Base-by-base conservation (phyloP, 2,888 invertebrate species). In the Cephus nigrinus region DNA sequence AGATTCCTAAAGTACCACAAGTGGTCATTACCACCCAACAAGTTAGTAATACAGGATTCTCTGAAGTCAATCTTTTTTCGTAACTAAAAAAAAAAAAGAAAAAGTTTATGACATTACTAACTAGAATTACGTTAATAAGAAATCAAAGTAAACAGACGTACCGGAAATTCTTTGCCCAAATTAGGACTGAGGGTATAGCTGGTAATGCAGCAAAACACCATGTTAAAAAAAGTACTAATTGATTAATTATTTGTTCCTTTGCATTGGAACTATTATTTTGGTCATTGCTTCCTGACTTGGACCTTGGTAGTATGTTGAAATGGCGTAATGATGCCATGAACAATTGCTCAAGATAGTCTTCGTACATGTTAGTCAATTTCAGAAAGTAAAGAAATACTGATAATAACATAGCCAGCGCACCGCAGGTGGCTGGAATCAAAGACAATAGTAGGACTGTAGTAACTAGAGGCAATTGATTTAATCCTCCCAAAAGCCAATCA, bases 121-220 rank as follows among this genome's bases (percentile, higher is more conserved):
- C 9, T 77, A 69, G 36, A 79, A 72, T 36, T 71, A 76, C 32
- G 72, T 69, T 69, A 55, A 36, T 69, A 77, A 33, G n/a, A 76
- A 55, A 15, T 55, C 5, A 55, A 55, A 55, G 23, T 71, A 9
- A 23, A 32, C 31, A 12, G 5, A 33, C 71, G 93, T 93, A 96
- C 96, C 94, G 94, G 85, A 95, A 96, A 92, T 95, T 96, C 87
- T 95, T 95, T 0, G 96, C 95, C 97, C 97, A 97, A 9, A 96
- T 95, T 71, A 97, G 89, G 30, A 95, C 93, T 71, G 95, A 94
- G 0, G 97, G 97, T 15, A 95, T 83, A 91, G 96, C 96, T 69
- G 96, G 92, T n/a, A 94, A 81, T 0, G 96, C 93, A 40, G 95
- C 93, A 30, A 94, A 89, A 76, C 94, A 88, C 93, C 96, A 95